Base-by-base conservation (phyloP, 1,140 invertebrate species). In the Sitophilus oryzae region DNA sequence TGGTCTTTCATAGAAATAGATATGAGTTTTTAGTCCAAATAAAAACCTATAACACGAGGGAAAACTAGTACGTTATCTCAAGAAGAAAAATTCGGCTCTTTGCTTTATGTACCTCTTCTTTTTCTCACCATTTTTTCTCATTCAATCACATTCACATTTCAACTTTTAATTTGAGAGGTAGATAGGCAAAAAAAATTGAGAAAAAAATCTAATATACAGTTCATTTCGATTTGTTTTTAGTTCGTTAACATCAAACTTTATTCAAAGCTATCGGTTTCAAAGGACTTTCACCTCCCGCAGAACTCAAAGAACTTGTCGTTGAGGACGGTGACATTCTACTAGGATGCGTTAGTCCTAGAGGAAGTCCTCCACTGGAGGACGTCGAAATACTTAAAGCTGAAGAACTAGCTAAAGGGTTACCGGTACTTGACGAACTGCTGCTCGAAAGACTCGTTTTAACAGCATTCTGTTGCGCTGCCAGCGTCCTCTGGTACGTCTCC, bases 401-500 rank as follows among this genome's bases (percentile, higher is more conserved):
- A 15, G 48, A 19, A 23, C 48, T 16, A 11, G 21, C 49, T 10
- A 16, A 11, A 16, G 15, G 36, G n/a, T 21, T 42, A n/a, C 16
- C 19, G 69, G 83, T 69, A 67, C 80, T 69, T 15, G 20, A n/a
- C 48, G 51, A 10, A 34, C 34, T 36, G 38, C 55, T 3, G 64
- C 61, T 8, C 3, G 66, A 62, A 35, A 68, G 20, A 22, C 55
- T 59, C 1, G 65, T 61, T 59, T 67, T 68, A 20, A 54, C 54
- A 16, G 63, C 52, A 44, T 49, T 65, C 21, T 67, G 59, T 14
- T 62, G 77, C 66, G 71, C 65, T 68, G 71, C 45, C 69, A 65
- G 4, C 4, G 75, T 80, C 55, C 79, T 73, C 47, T 83, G 83
- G 59, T 85, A 85, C 0, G 74, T 78, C 64, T 86, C 82, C 22